Evolutionary conservation across 2,797 vertebrate genomes (phyloP).

Genomic region (Cyclopterus lumpus): DNA sequence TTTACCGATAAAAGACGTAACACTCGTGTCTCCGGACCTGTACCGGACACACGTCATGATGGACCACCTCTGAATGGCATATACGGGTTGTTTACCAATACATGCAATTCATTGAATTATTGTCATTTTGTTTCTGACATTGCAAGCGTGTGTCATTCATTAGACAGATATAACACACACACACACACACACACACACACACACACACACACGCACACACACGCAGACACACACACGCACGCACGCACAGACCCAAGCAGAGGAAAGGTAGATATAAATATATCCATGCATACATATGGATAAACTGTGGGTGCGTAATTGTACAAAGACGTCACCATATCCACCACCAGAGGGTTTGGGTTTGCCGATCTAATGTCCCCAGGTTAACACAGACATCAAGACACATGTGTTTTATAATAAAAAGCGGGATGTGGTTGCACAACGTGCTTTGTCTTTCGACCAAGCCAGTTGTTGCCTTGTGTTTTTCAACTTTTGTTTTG

Average conservation of each 20-base stretch:
- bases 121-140: not conserved
- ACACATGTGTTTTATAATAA: conserved; percentile 27
- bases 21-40: conserved; percentile 1
- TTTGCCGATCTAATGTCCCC: conserved; percentile 2
- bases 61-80: not conserved
- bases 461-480: conserved; percentile 45
- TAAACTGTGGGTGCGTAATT: conserved; percentile 3
- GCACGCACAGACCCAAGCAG: not conserved
- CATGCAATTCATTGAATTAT: not conserved
- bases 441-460: conserved; percentile 53
- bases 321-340: conserved; percentile 19
- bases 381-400: conserved; percentile 43
- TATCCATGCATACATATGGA: not conserved
- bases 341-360: conserved; percentile 5
- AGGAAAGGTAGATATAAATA: not conserved
- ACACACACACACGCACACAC: not conserved
- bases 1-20: not conserved
- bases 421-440: not conserved
- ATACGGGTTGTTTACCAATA: not conserved
- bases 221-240: not conserved
- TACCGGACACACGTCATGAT: conserved; percentile 4
- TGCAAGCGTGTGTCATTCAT: not conserved
- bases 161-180: conserved; percentile 1
- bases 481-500: conserved; percentile 69
- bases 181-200: not conserved